phyloP scores from a whole-genome alignment of 2,888 invertebrate species.

The Apodemia duryi region DNA sequence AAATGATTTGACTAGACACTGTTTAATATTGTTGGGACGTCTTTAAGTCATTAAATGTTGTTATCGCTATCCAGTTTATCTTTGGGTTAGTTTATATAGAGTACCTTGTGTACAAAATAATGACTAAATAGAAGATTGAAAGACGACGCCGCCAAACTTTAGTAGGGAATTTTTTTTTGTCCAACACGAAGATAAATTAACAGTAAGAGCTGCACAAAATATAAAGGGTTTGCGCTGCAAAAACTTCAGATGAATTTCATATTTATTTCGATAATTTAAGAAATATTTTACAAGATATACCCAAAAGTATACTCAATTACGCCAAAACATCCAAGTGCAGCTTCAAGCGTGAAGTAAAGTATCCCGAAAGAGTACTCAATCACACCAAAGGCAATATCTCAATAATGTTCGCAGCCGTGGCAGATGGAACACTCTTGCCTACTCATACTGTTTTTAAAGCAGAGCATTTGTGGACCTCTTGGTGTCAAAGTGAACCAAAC shows the following conservation, averaged over 20 bases:
- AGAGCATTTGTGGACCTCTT: conserved; percentile 3
- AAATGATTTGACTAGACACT: conserved; percentile 2
- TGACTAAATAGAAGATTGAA: background rate
- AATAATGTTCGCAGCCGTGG: conserved; percentile 27
- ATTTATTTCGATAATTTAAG: conserved; percentile 1
- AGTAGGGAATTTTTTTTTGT: background rate
- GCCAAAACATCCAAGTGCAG: background rate
- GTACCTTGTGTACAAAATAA: background rate
- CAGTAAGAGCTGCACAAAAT: background rate
- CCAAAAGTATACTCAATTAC: conserved; percentile 5
- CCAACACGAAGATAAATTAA: background rate
- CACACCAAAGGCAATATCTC: conserved; percentile 25
- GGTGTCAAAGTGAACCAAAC: conserved; percentile 20
- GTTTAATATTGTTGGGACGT: no score
- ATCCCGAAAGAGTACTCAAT: conserved; percentile 19
- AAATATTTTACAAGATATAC: background rate
- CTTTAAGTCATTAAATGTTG: no score
- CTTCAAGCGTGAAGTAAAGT: conserved; percentile 23
- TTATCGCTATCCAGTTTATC: no score
- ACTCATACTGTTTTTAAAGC: conserved; percentile 22
- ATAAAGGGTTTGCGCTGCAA: background rate
- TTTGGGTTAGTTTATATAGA: no score
- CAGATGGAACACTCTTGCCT: conserved; percentile 25
- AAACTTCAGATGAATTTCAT: background rate
- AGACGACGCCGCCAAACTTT: background rate